Evolutionary conservation across 2,113 vertebrate genomes (phyloP).

Genomic region (Tupaia tana): DNA sequence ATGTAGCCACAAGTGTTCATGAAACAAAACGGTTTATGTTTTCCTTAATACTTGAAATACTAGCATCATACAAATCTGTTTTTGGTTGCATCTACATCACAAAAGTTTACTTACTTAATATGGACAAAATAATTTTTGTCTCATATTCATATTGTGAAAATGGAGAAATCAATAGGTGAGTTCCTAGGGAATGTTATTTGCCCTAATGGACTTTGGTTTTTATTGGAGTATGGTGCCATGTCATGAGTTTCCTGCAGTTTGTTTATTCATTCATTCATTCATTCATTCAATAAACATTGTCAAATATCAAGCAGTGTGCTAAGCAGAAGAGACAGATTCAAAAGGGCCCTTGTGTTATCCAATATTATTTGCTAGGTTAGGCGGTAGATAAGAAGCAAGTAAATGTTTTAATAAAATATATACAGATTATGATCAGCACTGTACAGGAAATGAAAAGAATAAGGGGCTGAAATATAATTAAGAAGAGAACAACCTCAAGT

Average conservation of each 20-base stretch:
- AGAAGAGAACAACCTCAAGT: slow-evolving; percentile 19
- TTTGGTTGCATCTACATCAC: not conserved
- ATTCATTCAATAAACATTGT: not conserved
- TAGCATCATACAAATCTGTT: not conserved
- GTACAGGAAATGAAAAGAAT: slow-evolving; percentile 75
- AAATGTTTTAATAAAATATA: slow-evolving; percentile 70
- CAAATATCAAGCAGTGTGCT: not conserved
- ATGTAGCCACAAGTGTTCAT: not conserved
- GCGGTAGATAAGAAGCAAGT: slow-evolving; percentile 64
- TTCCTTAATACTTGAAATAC: slow-evolving; percentile 48
- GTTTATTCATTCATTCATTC: not conserved
- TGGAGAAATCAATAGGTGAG: not conserved
- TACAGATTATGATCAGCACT: slow-evolving; percentile 68
- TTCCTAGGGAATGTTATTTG: not conserved
- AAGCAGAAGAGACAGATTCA: not conserved
- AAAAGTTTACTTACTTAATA: slow-evolving; percentile 17
- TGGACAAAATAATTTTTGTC: not conserved
- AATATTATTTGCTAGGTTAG: slow-evolving; percentile 54
- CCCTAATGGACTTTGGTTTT: not conserved
- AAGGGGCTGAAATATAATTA: slow-evolving; percentile 42
- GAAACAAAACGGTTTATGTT: slow-evolving; percentile 27
- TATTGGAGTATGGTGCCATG: not conserved
- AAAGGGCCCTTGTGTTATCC: slow-evolving; percentile 24
- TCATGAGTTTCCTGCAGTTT: slow-evolving; percentile 17
- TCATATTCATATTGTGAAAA: not conserved